Base-by-base conservation (phyloP, 2,888 invertebrate species). In the Microchrysa polita region DNA sequence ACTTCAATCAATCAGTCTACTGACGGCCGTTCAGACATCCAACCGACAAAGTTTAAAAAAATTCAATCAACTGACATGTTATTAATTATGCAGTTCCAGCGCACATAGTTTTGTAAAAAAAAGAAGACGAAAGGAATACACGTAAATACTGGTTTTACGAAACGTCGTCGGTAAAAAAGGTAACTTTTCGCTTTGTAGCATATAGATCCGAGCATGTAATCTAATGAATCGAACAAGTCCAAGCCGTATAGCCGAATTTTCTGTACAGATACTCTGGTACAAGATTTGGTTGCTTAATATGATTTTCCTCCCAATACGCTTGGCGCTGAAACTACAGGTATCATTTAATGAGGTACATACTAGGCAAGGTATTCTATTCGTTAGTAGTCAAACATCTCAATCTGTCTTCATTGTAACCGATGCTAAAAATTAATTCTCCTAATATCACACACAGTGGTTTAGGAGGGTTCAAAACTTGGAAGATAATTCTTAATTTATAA, bases 361-460 rank as follows among this genome's bases (percentile, higher is more conserved):
- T n/a, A n/a, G 27, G 27, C 7, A 34, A 5, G 27, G 27, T 34
- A 34, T 34, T 5, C 27, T 34, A 34, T 34, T 34, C 27, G 27
- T 34, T 34, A 40, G 69, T 69, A 72, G 60, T 72, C 73, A 73
- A 75, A 75, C 75, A 71, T 75, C 75, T 75, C 73, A 75, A 75
- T 75, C 57, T 69, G 73, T 75, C 73, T 75, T 75, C 73, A 75
- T 73, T 73, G 65, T 59, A 60, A 27, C 71, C 63, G 52, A 67
- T 73, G 71, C 65, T 67, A 71, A 71, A 75, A 75, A 75, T 75
- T 75, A 73, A 73, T 75, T 73, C 73, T 71, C 69, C 55, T 65
- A 69, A 57, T 69, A 69, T 69, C 69, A 40, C 69, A 69, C 69
- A 69, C 69, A 16, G 69, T 16, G 55, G 65, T 22, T 48, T 16